phyloP scores from a whole-genome alignment of 1,140 invertebrate species.

The Argopecten irradians region DNA sequence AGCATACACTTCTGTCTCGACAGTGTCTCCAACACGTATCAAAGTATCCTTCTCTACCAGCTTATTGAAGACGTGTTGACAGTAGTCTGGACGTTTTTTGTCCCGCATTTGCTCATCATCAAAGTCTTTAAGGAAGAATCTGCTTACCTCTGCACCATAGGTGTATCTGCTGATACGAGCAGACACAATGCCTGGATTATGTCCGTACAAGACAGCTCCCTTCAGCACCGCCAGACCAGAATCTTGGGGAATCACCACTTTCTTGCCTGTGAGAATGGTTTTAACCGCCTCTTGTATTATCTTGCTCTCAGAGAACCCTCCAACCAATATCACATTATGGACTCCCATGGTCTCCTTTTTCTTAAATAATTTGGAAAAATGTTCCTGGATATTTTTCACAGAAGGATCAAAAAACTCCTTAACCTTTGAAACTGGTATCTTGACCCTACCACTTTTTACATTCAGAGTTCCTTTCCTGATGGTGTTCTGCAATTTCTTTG shows the following conservation, averaged over 20 bases:
- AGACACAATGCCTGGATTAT: conserved; percentile 79
- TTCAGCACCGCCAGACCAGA: conserved; percentile 63
- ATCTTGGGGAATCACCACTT: conserved; percentile 32
- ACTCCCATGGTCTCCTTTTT: conserved; percentile 36
- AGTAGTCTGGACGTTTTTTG: conserved; percentile 79
- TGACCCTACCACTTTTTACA: conserved; percentile 43
- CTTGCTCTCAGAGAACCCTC: conserved; percentile 52
- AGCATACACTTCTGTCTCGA: conserved; percentile 66
- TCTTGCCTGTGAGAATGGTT: not conserved
- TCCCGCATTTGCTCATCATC: conserved; percentile 77
- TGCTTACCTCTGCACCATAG: conserved; percentile 78
- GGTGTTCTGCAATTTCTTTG: conserved; percentile 33
- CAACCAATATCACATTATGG: conserved; percentile 51
- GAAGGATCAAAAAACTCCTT: conserved; percentile 44
- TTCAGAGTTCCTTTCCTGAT: conserved; percentile 40
- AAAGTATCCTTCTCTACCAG: conserved; percentile 79
- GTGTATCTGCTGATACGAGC: conserved; percentile 79
- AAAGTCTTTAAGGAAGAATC: conserved; percentile 75
- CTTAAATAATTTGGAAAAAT: conserved; percentile 35
- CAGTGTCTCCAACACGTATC: conserved; percentile 48
- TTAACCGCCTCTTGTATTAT: conserved; percentile 45
- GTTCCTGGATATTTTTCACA: conserved; percentile 39
- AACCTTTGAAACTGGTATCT: conserved; percentile 32
- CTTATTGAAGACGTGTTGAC: conserved; percentile 80
- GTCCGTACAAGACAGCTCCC: conserved; percentile 81